A percentile compares a stretch with the other conserved stretches of the same genome.
These are phyloP conservation scores for Numenius phaeopus DNA, from an alignment of 2,797 vertebrate species.

Conservation along the genomic window DNA sequence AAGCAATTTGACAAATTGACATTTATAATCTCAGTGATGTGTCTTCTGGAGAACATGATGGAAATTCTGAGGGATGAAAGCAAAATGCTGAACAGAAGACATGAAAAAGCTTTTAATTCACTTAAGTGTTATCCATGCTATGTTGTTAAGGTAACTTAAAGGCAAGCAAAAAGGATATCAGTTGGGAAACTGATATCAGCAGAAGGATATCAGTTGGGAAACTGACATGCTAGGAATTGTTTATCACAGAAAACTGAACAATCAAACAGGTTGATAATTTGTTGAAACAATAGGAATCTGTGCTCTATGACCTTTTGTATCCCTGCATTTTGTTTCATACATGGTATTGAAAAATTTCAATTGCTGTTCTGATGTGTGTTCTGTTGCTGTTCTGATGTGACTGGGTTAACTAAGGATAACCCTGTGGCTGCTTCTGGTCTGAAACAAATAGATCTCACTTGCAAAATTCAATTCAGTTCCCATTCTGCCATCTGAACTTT, in stretches of 20 bases:
- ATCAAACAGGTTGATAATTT: neutral
- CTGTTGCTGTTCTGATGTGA: neutral
- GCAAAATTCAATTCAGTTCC: neutral
- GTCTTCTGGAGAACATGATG: neutral
- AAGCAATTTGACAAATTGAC: neutral
- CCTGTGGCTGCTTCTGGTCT: neutral
- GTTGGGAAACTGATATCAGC: rapidly evolving
- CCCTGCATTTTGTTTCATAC: neutral
- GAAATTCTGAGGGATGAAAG: neutral
- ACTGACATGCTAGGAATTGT: neutral
- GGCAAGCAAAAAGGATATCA: neutral
- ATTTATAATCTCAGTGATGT: neutral
- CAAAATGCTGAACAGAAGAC: neutral
- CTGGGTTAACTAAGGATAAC: neutral
- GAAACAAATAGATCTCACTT: neutral
- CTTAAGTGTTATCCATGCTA: neutral
- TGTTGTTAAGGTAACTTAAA: neutral
- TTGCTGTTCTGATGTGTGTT: neutral
- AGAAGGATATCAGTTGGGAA: neutral
- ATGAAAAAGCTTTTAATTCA: neutral
- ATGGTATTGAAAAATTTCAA: neutral
- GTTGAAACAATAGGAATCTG: neutral
- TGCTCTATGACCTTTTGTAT: neutral
- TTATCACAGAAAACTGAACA: neutral
- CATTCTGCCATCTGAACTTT: neutral